Base-by-base conservation (phyloP, 2,113 vertebrate genomes). In the Glaucidium brasilianum region DNA sequence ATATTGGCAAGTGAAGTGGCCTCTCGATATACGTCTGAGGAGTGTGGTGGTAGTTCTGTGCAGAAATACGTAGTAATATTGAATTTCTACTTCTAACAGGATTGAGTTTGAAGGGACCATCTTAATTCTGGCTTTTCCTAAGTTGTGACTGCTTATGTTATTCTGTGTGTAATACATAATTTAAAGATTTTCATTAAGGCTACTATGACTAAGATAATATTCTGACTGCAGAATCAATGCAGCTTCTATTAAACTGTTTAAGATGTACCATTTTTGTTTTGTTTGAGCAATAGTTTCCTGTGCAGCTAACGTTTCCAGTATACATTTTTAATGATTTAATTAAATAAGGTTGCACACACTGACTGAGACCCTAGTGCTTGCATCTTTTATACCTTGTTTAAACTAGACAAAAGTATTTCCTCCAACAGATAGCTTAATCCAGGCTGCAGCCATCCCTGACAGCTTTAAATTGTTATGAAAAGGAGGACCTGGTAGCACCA, bases 141-240 rank as follows among this genome's bases (percentile, higher is more conserved):
- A 89, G 30, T 75, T 92, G 37, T 88, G 90, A 34, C 52, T 96
- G 76, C 88, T 94, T 92, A 71, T 0, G 0, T 79, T 94, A 47
- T 84, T 93, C 75, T 68, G 26, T 80, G 50, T 87, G 30, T 64
- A 29, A 92, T 91, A 68, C 52, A 81, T 94, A 88, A 92, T 88
- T 95, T 94, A 91, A 77, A 95, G 72, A 71, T 95, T 95, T 93
- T 68, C 72, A 56, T 94, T 95, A 78, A 84, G 69, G 20, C 47
- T 80, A 2, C 82, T 84, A 8, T 63, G 73, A 75, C 64, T 96
- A 58, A 73, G 88, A 81, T 73, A 64, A 68, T 74, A 63, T 49
- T 93, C 78, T 91, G 72, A 71, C 26, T 89, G 83, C 52, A 82
- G 78, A 71, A 78, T 91, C 91, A 22, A 16, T 82, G 77, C 62